These are phyloP conservation scores for Bombus terrestris DNA, from an alignment of 1,140 invertebrate genomes.

Conservation along the genomic window DNA sequence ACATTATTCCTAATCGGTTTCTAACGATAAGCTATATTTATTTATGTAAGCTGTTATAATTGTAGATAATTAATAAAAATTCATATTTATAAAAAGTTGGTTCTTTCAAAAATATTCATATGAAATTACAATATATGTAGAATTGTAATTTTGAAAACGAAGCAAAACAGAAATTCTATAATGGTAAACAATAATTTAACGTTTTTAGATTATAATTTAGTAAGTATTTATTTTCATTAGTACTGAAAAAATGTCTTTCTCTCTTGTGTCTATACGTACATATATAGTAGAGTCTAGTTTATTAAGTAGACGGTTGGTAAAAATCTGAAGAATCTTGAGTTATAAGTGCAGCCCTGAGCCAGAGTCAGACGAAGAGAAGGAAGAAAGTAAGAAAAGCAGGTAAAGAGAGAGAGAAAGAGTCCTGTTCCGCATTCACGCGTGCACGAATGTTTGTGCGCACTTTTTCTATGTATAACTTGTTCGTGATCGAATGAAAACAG, in stretches of 20 bases:
- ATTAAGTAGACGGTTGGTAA: not conserved
- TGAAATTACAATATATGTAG: too few relatives aligned
- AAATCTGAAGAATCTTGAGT: not conserved
- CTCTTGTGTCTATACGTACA: too few relatives aligned
- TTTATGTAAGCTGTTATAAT: not conserved
- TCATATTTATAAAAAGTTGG: too few relatives aligned
- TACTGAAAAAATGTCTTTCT: too few relatives aligned
- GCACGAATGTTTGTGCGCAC: slow-evolving; percentile 9
- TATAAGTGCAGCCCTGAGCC: slow-evolving; percentile 56
- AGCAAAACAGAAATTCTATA: too few relatives aligned
- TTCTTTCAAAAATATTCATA: too few relatives aligned
- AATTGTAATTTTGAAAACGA: too few relatives aligned
- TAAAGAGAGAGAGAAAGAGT: slow-evolving; percentile 39
- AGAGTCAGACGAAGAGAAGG: slow-evolving; percentile 43
- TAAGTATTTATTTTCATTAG: too few relatives aligned
- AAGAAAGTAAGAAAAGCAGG: slow-evolving; percentile 62
- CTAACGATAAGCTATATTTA: not conserved
- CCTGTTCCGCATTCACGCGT: slow-evolving; percentile 22
- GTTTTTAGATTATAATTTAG: too few relatives aligned
- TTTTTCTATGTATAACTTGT: slow-evolving; percentile 39
- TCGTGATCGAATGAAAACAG: slow-evolving; percentile 55
- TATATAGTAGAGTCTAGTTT: too few relatives aligned
- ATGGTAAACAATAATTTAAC: too few relatives aligned
- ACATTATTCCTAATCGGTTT: not conserved
- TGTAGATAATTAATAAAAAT: not conserved